Evolutionary conservation across 2,888 invertebrate species (phyloP).

Genomic region (Hylaea fasciaria): DNA sequence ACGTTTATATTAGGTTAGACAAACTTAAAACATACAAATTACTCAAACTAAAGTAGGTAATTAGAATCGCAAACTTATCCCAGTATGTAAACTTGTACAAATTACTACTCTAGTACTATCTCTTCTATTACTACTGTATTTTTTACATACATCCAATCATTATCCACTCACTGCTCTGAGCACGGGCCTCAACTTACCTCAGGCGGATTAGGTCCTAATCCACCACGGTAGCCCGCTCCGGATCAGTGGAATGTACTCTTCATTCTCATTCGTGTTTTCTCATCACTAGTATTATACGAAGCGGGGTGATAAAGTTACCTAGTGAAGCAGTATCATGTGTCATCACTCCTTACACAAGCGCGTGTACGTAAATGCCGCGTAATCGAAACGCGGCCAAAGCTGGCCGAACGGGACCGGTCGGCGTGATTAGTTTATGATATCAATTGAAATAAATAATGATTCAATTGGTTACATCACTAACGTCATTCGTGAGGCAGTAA

Average conservation of each 20-base stretch:
- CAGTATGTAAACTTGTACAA: too few species aligned
- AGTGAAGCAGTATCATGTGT: constrained; percentile 9
- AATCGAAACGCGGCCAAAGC: constrained; percentile 6
- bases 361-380: constrained; percentile 9
- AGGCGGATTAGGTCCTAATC: too few species aligned
- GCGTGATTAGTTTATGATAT: constrained; percentile 19
- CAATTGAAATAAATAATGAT: constrained; percentile 24
- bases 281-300: neutral
- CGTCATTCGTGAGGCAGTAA: constrained; percentile 2
- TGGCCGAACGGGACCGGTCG: constrained; percentile 18
- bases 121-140: too few species aligned
- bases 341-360: constrained; percentile 19
- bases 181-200: too few species aligned
- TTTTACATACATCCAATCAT: too few species aligned
- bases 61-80: too few species aligned
- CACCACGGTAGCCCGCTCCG: too few species aligned
- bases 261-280: neutral
- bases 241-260: neutral
- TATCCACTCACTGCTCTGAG: too few species aligned
- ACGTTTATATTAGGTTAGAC: too few species aligned
- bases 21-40: too few species aligned
- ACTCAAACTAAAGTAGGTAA: too few species aligned
- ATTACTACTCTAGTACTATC: too few species aligned
- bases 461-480: constrained; percentile 19
- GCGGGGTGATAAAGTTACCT: constrained; percentile 7